A percentile compares a stretch with the other conserved stretches of the same genome.
Evolutionary conservation across 2,797 vertebrate genomes (phyloP).

Genomic region (Falco novaeseelandiae): DNA sequence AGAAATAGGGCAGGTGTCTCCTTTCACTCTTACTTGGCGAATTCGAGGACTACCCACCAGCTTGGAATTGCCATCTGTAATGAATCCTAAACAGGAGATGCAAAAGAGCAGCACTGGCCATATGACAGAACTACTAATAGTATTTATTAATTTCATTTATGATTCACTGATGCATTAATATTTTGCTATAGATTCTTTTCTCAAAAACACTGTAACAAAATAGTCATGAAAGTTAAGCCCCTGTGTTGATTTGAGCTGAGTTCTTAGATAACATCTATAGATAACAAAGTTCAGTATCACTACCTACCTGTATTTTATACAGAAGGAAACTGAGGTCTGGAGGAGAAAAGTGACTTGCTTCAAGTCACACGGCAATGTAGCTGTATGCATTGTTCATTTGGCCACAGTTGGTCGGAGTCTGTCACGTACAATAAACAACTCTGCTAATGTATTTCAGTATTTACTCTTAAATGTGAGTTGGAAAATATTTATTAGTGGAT

Average conservation of each 20-base stretch:
- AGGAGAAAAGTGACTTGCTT: background rate
- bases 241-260: background rate
- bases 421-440: background rate
- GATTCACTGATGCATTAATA: background rate
- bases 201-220: background rate
- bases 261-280: background rate
- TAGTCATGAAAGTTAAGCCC: background rate
- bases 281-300: background rate
- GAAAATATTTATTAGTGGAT: background rate
- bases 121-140: background rate
- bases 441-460: background rate
- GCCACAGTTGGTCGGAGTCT: background rate
- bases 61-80: constrained; percentile 96
- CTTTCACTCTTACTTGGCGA: constrained; percentile 89
- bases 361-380: background rate
- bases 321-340: background rate
- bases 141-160: background rate
- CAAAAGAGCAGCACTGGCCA: constrained; percentile 21
- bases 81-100: constrained; percentile 83
- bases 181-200: background rate
- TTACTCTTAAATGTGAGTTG: background rate
- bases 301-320: background rate
- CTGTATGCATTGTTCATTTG: background rate
- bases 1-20: constrained; percentile 80
- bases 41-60: constrained; percentile 90